Evolutionary conservation across 2,888 invertebrate species (phyloP), one percentile per base, ranked within the genome.

Genomic region (Ennomos fuscantarius): DNA sequence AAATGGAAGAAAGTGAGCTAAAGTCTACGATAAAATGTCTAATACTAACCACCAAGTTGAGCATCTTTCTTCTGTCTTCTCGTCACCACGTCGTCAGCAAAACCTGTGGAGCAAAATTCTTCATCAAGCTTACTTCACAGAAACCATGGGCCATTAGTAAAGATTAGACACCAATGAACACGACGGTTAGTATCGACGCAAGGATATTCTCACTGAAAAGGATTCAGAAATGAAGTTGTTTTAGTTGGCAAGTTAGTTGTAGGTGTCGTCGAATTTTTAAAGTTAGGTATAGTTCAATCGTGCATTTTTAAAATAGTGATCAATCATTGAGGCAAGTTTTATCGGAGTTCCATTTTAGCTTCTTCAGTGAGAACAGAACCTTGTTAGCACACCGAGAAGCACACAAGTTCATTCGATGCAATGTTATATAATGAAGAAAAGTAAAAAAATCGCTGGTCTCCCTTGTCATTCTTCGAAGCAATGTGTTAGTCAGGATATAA

Each of bases 11-110:
- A 11, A 9, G 31, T 40, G 12, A 33, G 9, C 12, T 8, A n/a
- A 9, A n/a, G n/a, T 13, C 15, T 13, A 41, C 8, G 41, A 8
- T 43, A 0, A 40, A 40, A 40, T 3, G 9, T 10, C 9, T 8
- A 11, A 48, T 49, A 82, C 87, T 80, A 61, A 92, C 93, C 92
- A 78, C 93, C 93, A 66, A 93, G 81, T 79, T 89, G 92, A 68
- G 92, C 89, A 79, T 93, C 90, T 76, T 93, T 93, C 74, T 93
- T 93, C 69, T 91, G 92, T 81, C 93, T 84, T 79, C 92, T 85
- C 32, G 91, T 92, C 65, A 93, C 93, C 74, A 91, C 78, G 77
- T 93, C 93, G 73, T 93, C 93, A 73, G 91, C 91, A 86, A 92
- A 91, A 81, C 93, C 93, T 93, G 86, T 70, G 24, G 60, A 77